Evolutionary conservation across 2,113 vertebrate species (phyloP).

Genomic region (Psilopogon haemacephalus): DNA sequence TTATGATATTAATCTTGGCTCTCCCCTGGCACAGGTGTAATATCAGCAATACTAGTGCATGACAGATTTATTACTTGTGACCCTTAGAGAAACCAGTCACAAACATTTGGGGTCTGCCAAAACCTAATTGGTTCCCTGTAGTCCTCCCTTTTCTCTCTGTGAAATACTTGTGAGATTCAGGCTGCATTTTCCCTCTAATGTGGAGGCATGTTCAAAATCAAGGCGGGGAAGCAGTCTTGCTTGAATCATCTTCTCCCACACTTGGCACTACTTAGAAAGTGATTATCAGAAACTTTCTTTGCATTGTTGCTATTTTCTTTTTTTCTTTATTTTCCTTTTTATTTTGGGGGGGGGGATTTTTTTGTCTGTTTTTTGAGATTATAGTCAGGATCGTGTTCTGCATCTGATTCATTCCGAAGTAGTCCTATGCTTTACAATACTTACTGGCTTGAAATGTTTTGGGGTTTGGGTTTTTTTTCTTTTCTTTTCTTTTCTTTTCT

Average conservation of each 20-base stretch:
- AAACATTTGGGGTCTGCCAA: conserved; percentile 22
- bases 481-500: neutral
- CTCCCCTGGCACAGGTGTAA: conserved; percentile 32
- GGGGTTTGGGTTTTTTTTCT: neutral
- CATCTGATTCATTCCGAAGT: neutral
- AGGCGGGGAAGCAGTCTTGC: neutral
- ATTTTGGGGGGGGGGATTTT: too few relatives aligned
- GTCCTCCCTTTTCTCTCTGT: conserved; percentile 24
- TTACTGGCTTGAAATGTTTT: neutral
- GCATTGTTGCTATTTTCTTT: neutral
- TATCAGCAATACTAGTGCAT: conserved; percentile 13
- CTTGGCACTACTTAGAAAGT: neutral
- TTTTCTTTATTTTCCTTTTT: neutral
- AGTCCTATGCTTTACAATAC: neutral
- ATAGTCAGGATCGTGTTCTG: neutral
- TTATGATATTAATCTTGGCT: conserved; percentile 67
- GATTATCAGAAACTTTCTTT: neutral
- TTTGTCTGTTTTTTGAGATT: neutral
- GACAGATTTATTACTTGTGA: conserved; percentile 60
- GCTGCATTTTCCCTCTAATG: neutral
- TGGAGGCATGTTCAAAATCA: neutral
- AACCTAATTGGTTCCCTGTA: conserved; percentile 41
- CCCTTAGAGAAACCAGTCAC: conserved; percentile 26
- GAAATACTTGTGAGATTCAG: conserved; percentile 47
- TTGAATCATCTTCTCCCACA: neutral